Conservation (phyloP, 2,113 vertebrate species). For the Petrocephalus zakoni region DNA sequence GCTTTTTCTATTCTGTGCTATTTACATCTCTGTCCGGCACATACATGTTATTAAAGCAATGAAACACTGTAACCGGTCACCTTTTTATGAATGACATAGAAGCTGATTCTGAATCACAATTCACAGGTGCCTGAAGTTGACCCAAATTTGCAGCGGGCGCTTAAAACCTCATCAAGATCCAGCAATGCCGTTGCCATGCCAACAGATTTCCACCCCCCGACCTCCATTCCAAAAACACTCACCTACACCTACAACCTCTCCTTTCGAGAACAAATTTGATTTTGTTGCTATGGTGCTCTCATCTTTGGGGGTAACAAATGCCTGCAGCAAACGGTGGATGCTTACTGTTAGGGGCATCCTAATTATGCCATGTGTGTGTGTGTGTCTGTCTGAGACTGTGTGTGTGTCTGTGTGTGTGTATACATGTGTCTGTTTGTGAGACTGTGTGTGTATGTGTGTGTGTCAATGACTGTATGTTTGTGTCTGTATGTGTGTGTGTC, state of each 20-base stretch:
- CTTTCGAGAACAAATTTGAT: background rate
- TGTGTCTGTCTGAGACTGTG: background rate
- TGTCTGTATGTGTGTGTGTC: no score
- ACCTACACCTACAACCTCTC: background rate
- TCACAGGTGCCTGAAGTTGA: background rate
- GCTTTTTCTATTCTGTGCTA: background rate
- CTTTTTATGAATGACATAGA: background rate
- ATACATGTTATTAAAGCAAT: background rate
- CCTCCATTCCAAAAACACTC: background rate
- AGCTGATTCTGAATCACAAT: background rate
- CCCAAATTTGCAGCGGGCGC: background rate
- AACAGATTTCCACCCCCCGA: background rate
- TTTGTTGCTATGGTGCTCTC: background rate
- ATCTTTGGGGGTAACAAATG: background rate
- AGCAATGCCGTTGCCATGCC: slow-evolving; percentile 19
- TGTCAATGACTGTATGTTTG: background rate
- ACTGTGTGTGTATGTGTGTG: no score
- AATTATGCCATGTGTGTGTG: background rate
- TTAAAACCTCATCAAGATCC: background rate
- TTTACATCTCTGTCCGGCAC: background rate
- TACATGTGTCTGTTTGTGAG: no score
- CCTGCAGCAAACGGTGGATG: background rate
- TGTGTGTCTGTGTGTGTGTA: no score
- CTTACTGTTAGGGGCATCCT: background rate
- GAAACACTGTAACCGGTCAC: background rate